Conservation (phyloP, 92 coral and sea anemone species). For the Blastomussa wellsi region DNA sequence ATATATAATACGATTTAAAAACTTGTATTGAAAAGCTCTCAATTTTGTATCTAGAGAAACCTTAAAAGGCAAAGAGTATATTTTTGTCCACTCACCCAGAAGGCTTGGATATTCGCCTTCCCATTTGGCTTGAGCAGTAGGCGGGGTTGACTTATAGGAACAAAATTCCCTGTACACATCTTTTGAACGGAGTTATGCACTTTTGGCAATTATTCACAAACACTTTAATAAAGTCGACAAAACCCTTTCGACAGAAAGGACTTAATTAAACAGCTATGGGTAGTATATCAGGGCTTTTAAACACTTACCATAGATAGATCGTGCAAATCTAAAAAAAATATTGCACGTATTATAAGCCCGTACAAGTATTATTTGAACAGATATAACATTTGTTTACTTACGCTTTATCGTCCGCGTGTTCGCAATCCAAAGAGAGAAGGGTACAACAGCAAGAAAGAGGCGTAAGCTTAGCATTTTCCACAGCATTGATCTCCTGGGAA, state of each 20-base stretch:
- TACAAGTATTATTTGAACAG: not conserved
- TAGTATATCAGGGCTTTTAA: not conserved
- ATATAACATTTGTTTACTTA: conserved; percentile 1
- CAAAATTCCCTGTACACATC: too few species aligned
- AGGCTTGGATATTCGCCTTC: too few species aligned
- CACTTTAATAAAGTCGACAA: not conserved
- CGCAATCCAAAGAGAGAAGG: conserved; percentile 6
- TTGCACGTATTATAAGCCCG: not conserved
- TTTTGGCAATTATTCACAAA: not conserved
- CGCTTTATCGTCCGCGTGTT: conserved; percentile 27
- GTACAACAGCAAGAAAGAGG: not conserved
- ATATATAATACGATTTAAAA: too few species aligned
- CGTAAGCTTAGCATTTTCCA: conserved; percentile 9
- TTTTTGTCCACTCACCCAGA: too few species aligned
- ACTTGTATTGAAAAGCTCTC: too few species aligned
- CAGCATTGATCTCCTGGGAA: conserved; percentile 11
- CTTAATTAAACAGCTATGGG: not conserved
- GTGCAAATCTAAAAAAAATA: not conserved
- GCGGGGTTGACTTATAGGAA: too few species aligned
- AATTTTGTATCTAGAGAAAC: too few species aligned
- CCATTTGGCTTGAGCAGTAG: too few species aligned
- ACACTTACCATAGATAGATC: not conserved
- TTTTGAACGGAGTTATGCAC: too few species aligned
- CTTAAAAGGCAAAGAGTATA: too few species aligned
- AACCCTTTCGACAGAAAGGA: not conserved